Evolutionary conservation across 2,113 vertebrate species (phyloP).

Genomic region (Holacanthus passer): DNA sequence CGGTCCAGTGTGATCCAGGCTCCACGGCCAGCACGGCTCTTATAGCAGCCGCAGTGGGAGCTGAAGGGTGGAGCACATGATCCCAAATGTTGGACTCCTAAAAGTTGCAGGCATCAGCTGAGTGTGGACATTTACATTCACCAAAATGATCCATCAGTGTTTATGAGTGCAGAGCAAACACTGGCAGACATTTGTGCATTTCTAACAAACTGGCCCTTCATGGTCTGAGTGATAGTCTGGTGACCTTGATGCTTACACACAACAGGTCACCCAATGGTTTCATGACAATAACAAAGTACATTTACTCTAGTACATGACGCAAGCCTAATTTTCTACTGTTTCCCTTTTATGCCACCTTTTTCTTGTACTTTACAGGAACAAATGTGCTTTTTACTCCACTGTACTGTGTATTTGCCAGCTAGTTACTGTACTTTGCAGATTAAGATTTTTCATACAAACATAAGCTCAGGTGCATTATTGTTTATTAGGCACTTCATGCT

Average conservation of each 20-base stretch:
- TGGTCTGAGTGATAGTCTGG: not conserved
- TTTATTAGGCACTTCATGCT: too few species aligned
- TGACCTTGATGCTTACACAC: not conserved
- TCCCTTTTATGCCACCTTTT: not conserved
- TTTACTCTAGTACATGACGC: not conserved
- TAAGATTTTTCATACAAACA: not conserved
- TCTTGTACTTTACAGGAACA: not conserved
- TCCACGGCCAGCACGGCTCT: slow-evolving; percentile 49
- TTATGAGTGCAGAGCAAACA: not conserved
- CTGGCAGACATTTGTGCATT: too few species aligned
- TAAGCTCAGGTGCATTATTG: not conserved
- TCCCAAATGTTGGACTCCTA: slow-evolving; percentile 42
- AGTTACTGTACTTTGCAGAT: not conserved
- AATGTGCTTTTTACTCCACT: not conserved
- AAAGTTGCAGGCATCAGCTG: slow-evolving; percentile 16
- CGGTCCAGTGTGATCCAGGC: slow-evolving; percentile 17
- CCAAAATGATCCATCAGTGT: not conserved
- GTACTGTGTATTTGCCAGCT: not conserved
- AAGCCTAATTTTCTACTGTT: not conserved
- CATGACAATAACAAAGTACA: not conserved
- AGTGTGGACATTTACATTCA: slow-evolving; percentile 3
- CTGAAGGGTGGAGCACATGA: slow-evolving; percentile 55
- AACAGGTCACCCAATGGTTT: not conserved
- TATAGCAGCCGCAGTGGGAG: slow-evolving; percentile 52
- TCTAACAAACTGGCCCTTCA: not conserved